Percentiles rank a stretch among this genome's conserved stretches.
Evolutionary conservation across 1,140 invertebrate species (phyloP).

Genomic region (Alviniconcha marisindica): DNA sequence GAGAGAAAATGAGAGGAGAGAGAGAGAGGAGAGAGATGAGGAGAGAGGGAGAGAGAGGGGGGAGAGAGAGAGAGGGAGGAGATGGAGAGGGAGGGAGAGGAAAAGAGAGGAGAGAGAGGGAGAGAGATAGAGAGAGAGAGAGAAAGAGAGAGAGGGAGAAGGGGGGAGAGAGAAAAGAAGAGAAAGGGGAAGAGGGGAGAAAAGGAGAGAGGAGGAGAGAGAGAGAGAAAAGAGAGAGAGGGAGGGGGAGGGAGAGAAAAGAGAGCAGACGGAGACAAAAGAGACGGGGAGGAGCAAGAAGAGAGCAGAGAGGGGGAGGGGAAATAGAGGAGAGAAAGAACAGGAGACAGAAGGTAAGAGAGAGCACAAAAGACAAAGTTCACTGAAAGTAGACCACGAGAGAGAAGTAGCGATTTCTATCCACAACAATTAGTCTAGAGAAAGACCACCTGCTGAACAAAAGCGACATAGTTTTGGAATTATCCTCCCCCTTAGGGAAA

Average conservation of each 20-base stretch:
- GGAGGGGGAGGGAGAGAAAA: no score
- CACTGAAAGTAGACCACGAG: no score
- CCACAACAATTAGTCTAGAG: no score
- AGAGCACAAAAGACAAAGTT: no score
- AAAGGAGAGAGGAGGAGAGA: constrained; percentile 12
- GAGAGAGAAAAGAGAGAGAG: constrained; percentile 36
- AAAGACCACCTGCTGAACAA: no score
- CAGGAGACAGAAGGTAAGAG: not conserved
- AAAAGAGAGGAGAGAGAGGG: constrained; percentile 15
- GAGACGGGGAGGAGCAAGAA: constrained; percentile 10
- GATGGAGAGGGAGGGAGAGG: not conserved
- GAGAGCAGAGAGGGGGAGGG: not conserved
- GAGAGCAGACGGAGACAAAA: constrained; percentile 7
- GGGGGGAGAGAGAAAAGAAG: not conserved
- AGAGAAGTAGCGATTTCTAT: no score
- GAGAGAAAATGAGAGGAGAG: no score
- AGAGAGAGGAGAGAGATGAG: not conserved
- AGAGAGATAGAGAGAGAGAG: constrained; percentile 27
- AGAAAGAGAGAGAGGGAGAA: constrained; percentile 21
- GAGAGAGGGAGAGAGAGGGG: no score
- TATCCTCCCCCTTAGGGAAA: no score
- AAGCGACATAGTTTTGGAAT: no score
- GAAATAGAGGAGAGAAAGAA: not conserved
- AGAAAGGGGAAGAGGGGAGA: not conserved
- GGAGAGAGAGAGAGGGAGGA: not conserved